These are phyloP conservation scores for Euwallacea fornicatus DNA, from an alignment of 1,140 invertebrate genomes.

Conservation along the genomic window DNA sequence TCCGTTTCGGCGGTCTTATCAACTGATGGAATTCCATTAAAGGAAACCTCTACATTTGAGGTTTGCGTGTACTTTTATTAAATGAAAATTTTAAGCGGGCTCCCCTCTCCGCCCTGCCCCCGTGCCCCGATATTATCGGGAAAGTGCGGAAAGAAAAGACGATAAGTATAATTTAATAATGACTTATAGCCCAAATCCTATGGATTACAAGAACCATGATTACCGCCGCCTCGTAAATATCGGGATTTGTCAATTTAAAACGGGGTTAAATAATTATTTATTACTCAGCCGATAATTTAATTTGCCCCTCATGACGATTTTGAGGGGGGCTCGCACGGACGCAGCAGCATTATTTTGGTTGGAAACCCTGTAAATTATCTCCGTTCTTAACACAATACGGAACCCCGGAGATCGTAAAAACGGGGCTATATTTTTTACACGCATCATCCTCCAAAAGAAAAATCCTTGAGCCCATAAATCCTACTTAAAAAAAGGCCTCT, in stretches of 20 bases:
- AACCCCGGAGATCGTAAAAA: slow-evolving; percentile 31
- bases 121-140: neutral
- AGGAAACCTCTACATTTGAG: neutral
- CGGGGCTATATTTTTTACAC: slow-evolving; percentile 36
- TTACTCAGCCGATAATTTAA: slow-evolving; percentile 42
- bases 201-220: slow-evolving; percentile 41
- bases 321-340: neutral
- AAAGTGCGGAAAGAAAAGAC: slow-evolving; percentile 39
- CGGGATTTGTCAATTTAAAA: slow-evolving; percentile 45
- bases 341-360: neutral
- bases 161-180: slow-evolving; percentile 42
- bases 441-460: slow-evolving; percentile 37
- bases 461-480: slow-evolving; percentile 38
- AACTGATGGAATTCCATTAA: neutral
- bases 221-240: slow-evolving; percentile 41
- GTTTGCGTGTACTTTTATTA: neutral
- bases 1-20: slow-evolving; percentile 9
- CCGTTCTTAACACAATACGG: slow-evolving; percentile 31
- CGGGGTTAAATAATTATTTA: slow-evolving; percentile 45
- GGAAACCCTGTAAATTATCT: slow-evolving; percentile 17
- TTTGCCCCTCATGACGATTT: slow-evolving; percentile 2
- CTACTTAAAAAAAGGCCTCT: slow-evolving; percentile 35
- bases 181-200: slow-evolving; percentile 39
- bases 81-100: neutral
- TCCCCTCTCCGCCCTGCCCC: too few relatives aligned